Percentiles rank a stretch among this genome's conserved stretches.
phyloP scores from a whole-genome alignment of 2,797 vertebrate genomes.

The Coccyzus lansbergi region DNA sequence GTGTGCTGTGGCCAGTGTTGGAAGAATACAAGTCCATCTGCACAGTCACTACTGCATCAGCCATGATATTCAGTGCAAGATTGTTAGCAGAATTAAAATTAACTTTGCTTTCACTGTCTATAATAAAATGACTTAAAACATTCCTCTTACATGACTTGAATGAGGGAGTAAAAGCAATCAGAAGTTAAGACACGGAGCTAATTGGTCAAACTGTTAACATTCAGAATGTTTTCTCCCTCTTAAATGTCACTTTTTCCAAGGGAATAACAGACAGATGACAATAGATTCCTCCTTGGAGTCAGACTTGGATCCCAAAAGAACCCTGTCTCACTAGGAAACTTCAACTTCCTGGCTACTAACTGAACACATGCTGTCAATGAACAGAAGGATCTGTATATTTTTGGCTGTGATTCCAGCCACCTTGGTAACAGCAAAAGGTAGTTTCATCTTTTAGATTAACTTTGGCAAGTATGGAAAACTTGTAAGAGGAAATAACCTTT shows the following conservation, averaged over 20 bases:
- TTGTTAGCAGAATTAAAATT: not conserved
- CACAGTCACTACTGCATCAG: not conserved
- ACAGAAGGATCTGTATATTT: not conserved
- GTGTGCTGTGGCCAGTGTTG: not conserved
- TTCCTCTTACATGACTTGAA: not conserved
- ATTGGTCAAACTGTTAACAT: not conserved
- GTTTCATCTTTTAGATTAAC: not conserved
- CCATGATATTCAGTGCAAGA: not conserved
- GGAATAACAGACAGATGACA: conserved; percentile 21
- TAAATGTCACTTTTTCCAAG: conserved; percentile 1
- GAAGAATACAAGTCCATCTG: conserved; percentile 2
- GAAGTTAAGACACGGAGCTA: not conserved
- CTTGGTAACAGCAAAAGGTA: conserved; percentile 6
- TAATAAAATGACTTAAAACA: not conserved
- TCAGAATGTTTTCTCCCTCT: not conserved
- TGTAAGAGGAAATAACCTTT: conserved; percentile 15
- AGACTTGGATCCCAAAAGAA: conserved; percentile 32
- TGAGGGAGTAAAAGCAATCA: not conserved
- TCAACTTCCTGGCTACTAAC: not conserved
- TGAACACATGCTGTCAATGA: not conserved
- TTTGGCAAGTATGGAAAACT: not conserved
- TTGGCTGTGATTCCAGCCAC: not conserved
- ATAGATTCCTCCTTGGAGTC: conserved; percentile 28
- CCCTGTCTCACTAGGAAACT: not conserved
- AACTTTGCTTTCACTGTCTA: not conserved